A percentile compares a stretch with the other conserved stretches of the same genome.
Conservation (phyloP, 1,140 invertebrate genomes). For the Papilio dardanus region DNA sequence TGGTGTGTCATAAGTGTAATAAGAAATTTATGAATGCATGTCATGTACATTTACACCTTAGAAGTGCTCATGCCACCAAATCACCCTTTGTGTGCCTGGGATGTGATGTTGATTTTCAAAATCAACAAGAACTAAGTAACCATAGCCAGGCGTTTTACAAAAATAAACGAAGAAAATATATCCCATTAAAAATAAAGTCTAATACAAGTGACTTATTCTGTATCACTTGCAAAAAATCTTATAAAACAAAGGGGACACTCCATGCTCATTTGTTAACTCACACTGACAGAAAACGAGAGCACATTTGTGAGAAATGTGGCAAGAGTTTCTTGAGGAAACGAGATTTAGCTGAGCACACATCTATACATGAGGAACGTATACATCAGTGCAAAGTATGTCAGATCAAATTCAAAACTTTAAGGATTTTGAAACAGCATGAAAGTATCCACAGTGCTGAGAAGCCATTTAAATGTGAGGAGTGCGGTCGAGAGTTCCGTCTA, state of each 20-base stretch:
- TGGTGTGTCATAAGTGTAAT: conserved; percentile 49
- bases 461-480: conserved; percentile 88
- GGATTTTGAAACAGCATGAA: conserved; percentile 80
- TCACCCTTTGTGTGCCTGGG: conserved; percentile 44
- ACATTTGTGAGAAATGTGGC: conserved; percentile 70
- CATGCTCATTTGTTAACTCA: conserved; percentile 63
- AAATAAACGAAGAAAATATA: conserved; percentile 40
- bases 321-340: conserved; percentile 69
- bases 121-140: conserved; percentile 43
- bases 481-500: conserved; percentile 87
- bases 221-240: conserved; percentile 62
- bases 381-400: conserved; percentile 70
- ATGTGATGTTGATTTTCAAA: conserved; percentile 45
- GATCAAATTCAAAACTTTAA: conserved; percentile 60
- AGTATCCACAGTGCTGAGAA: conserved; percentile 87
- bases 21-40: conserved; percentile 40
- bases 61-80: conserved; percentile 36
- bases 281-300: conserved; percentile 63
- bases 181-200: conserved; percentile 39
- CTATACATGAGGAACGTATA: conserved; percentile 63
- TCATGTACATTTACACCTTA: conserved; percentile 41
- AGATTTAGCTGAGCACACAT: conserved; percentile 61
- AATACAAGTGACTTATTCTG: conserved; percentile 54
- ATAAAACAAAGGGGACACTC: conserved; percentile 65
- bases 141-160: conserved; percentile 45